Percentiles rank a stretch among this genome's conserved stretches.
Conservation (phyloP, 2,888 invertebrate genomes). For the Orchesella flavescens region DNA sequence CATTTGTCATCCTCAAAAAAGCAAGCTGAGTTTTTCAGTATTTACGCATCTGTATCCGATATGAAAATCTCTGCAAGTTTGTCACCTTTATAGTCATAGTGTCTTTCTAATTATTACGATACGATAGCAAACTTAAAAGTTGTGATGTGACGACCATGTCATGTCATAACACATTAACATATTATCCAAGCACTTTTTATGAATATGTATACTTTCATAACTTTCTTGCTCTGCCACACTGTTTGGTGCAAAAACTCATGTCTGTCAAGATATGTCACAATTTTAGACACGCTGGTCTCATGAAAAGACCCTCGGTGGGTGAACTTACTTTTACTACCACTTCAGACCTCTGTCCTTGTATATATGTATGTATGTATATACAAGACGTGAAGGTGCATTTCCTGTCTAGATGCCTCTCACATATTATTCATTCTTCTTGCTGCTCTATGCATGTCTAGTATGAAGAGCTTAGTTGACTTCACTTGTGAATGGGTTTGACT, state of each 20-base stretch:
- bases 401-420: too few species aligned
- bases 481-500: slow-evolving; percentile 17
- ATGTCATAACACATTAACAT: not conserved
- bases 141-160: not conserved
- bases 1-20: too few species aligned
- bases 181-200: too few species aligned
- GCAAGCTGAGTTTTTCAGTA: not conserved
- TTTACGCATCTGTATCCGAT: not conserved
- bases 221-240: not conserved
- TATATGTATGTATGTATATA: too few species aligned
- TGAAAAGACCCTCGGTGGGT: not conserved
- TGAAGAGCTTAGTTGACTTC: not conserved
- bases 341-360: too few species aligned
- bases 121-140: slow-evolving; percentile 15
- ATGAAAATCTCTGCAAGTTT: not conserved
- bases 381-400: too few species aligned
- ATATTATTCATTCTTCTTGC: not conserved
- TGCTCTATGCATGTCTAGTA: not conserved
- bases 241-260: not conserved
- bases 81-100: too few species aligned
- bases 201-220: too few species aligned
- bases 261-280: slow-evolving; percentile 27
- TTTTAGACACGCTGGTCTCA: slow-evolving; percentile 27
- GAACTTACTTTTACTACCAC: too few species aligned
- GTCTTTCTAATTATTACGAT: not conserved